Evolutionary conservation across 2,797 vertebrate genomes (phyloP).

Genomic region (Urocyon cinereoargenteus): DNA sequence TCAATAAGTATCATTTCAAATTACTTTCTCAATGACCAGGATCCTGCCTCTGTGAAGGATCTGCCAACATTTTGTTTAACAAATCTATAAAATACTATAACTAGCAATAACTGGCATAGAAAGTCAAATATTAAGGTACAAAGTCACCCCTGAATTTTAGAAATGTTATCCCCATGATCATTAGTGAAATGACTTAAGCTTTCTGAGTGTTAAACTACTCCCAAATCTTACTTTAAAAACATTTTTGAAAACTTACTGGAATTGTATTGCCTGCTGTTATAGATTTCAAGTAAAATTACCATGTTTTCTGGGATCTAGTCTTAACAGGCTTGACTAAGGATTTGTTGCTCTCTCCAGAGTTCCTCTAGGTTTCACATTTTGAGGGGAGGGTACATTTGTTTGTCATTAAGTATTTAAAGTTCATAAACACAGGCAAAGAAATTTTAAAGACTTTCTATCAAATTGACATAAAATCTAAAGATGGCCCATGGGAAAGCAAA

Average conservation of each 20-base stretch:
- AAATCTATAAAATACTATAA: neutral
- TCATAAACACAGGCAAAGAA: constrained; percentile 19
- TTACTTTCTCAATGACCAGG: constrained; percentile 18
- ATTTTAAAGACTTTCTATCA: neutral
- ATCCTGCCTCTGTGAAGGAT: neutral
- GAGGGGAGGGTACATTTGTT: neutral
- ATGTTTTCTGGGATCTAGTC: neutral
- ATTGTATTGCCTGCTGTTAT: neutral
- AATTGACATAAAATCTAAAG: constrained; percentile 39
- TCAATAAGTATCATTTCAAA: neutral
- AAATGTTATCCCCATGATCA: neutral
- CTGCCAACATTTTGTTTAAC: constrained; percentile 38
- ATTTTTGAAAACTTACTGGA: neutral
- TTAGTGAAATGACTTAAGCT: neutral
- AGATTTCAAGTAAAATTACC: neutral
- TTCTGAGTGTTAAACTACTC: neutral
- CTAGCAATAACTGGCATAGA: neutral
- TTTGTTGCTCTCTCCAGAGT: neutral
- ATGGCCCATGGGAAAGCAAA: neutral
- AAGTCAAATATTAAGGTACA: neutral
- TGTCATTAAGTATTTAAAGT: constrained; percentile 35
- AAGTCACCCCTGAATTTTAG: neutral
- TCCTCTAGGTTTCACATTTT: neutral
- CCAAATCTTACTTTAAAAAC: neutral
- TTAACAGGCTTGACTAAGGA: neutral